Conservation (phyloP, 2,797 vertebrate genomes). For the Esox masquinongy region DNA sequence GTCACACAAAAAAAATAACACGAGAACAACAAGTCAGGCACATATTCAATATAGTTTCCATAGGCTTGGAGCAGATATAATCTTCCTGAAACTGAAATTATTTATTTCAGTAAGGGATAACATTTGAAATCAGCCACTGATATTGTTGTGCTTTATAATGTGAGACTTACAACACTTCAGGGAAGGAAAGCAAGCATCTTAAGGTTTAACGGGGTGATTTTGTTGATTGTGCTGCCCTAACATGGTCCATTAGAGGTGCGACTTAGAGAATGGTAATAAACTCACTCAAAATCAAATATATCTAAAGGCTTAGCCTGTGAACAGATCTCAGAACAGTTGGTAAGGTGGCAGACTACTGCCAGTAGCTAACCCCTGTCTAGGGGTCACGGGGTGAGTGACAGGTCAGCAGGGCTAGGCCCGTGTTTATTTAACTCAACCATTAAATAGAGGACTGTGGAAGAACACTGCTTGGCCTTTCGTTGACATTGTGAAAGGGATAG, state of each 20-base stretch:
- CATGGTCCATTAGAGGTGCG: not conserved
- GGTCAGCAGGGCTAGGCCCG: constrained; percentile 41
- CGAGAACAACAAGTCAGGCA: constrained; percentile 22
- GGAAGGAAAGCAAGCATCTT: not conserved
- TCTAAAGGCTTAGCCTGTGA: not conserved
- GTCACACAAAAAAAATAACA: too few relatives aligned
- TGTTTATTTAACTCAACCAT: constrained; percentile 48
- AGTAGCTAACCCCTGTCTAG: constrained; percentile 27
- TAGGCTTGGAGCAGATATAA: constrained; percentile 29
- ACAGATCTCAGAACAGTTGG: not conserved
- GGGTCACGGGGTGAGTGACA: constrained; percentile 47
- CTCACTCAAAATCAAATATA: not conserved
- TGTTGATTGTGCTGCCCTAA: not conserved
- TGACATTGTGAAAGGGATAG: constrained; percentile 24
- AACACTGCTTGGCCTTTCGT: constrained; percentile 47
- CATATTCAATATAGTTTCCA: constrained; percentile 43
- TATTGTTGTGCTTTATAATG: not conserved
- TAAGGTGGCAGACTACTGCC: constrained; percentile 8
- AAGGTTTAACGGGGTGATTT: not conserved
- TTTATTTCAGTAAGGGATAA: constrained; percentile 58
- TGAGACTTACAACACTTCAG: not conserved
- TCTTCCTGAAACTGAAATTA: constrained; percentile 38
- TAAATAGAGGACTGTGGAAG: constrained; percentile 12
- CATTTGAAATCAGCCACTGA: constrained; percentile 23
- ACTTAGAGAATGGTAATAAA: not conserved